Conservation (phyloP, 2,888 invertebrate genomes). For the Volucella inanis region DNA sequence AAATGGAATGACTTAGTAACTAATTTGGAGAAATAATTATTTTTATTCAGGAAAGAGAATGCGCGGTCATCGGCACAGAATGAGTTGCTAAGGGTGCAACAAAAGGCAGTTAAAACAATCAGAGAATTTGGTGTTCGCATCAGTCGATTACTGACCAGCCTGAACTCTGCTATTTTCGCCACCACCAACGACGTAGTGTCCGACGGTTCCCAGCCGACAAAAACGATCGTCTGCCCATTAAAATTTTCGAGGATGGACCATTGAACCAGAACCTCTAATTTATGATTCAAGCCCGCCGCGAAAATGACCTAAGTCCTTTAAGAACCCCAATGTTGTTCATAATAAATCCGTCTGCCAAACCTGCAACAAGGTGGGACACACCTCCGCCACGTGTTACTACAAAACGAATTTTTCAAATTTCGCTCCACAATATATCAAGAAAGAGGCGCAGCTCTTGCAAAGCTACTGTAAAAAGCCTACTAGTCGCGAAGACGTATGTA, state of each 20-base stretch:
- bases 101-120: background rate
- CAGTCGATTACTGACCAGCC: background rate
- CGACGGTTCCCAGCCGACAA: background rate
- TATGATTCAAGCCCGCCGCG: background rate
- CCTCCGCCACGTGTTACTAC: too few species aligned
- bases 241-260: constrained; percentile 1
- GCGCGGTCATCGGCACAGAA: background rate
- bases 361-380: too few species aligned
- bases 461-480: too few species aligned
- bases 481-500: too few species aligned
- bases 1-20: too few species aligned
- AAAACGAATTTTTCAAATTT: too few species aligned
- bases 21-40: too few species aligned
- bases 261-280: background rate
- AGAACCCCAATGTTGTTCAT: too few species aligned
- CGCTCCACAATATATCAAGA: too few species aligned
- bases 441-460: too few species aligned
- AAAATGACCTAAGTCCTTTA: too few species aligned
- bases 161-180: background rate
- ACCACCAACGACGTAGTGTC: background rate
- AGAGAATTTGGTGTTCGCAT: constrained; percentile 13
- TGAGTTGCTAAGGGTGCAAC: background rate
- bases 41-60: constrained; percentile 2
- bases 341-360: too few species aligned
- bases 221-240: background rate